phyloP scores from a whole-genome alignment of 2,888 invertebrate genomes.

The Thecocarcelia acutangulata region DNA sequence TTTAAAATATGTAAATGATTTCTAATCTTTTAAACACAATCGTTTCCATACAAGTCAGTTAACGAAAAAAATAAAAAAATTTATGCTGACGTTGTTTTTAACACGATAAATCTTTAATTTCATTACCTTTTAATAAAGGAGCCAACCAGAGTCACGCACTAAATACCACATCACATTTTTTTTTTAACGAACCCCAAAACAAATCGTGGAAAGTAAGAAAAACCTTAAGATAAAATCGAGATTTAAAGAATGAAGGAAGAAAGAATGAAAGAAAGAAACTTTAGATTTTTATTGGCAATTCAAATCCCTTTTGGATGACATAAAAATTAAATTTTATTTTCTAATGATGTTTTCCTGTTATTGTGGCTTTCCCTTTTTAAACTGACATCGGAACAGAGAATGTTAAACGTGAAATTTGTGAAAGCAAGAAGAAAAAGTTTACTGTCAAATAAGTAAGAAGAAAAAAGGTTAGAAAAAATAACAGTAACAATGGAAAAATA shows the following conservation, averaged over 20 bases:
- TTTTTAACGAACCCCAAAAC: too few species aligned
- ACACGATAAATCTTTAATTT: too few species aligned
- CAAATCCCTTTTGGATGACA: conserved; percentile 53
- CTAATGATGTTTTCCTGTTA: conserved; percentile 37
- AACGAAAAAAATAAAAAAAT: too few species aligned
- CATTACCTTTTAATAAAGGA: conserved; percentile 5
- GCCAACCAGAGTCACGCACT: not conserved
- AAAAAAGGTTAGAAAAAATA: conserved; percentile 11
- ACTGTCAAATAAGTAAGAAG: conserved; percentile 40
- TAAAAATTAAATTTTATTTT: conserved; percentile 56
- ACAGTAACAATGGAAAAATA: not conserved
- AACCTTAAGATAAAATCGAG: too few species aligned
- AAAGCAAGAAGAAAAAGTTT: conserved; percentile 29
- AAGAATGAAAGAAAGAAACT: not conserved
- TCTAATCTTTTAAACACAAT: too few species aligned
- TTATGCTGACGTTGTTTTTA: too few species aligned
- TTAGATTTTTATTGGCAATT: conserved; percentile 5
- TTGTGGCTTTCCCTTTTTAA: conserved; percentile 36
- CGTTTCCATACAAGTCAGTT: too few species aligned
- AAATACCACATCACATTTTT: too few species aligned
- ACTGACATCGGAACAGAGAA: conserved; percentile 24
- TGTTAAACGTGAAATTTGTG: conserved; percentile 26
- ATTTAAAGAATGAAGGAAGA: too few species aligned
- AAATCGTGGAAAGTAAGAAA: too few species aligned
- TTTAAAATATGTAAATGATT: too few species aligned